Evolutionary conservation across 2,888 invertebrate species (phyloP).

Genomic region (Phragmatobia fuliginosa): DNA sequence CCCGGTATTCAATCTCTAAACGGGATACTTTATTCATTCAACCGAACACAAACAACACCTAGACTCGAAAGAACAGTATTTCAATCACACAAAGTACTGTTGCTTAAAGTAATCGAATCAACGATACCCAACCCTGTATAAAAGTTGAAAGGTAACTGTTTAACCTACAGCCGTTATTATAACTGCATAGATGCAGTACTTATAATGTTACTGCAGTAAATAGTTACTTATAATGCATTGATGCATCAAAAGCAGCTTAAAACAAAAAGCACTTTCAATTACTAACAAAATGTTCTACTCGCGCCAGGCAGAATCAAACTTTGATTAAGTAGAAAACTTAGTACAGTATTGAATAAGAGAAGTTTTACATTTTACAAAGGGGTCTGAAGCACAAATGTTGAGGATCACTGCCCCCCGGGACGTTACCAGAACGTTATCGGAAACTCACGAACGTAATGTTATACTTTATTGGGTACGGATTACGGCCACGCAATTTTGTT

Average conservation of each 20-base stretch:
- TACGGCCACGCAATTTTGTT: slow-evolving; percentile 43
- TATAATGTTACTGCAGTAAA: too few relatives aligned
- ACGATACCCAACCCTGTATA: too few relatives aligned
- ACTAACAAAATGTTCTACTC: background rate
- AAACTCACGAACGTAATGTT: slow-evolving; percentile 39
- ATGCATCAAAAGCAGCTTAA: background rate
- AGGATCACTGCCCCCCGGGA: slow-evolving; percentile 20
- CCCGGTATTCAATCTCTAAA: too few relatives aligned
- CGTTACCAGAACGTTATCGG: slow-evolving; percentile 37
- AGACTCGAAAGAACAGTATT: too few relatives aligned
- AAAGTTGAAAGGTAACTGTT: too few relatives aligned
- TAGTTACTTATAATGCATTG: background rate
- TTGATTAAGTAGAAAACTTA: slow-evolving; percentile 1
- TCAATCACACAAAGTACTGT: too few relatives aligned
- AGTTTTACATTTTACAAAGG: background rate
- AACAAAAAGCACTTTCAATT: background rate
- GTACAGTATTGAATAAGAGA: background rate
- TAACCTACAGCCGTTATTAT: too few relatives aligned
- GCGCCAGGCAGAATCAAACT: background rate
- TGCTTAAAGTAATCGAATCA: too few relatives aligned
- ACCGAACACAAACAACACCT: too few relatives aligned
- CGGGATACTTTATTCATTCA: background rate
- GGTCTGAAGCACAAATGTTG: slow-evolving; percentile 32
- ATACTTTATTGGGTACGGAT: slow-evolving; percentile 49
- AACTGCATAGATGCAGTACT: too few relatives aligned